Evolutionary conservation across 2,113 vertebrate species (phyloP).

Genomic region (Bos taurus): ARS-UCD2.0 NC_037342.1:66641501-66642000

Average conservation of each 20-base stretch:
- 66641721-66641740: background rate
- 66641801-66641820: constrained; percentile 17
- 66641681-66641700: background rate
- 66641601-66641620: background rate
- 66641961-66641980: background rate
- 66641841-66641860: background rate
- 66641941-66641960: background rate
- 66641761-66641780: background rate
- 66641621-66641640: background rate
- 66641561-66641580: background rate
- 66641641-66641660: background rate
- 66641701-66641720: constrained; percentile 17
- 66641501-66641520: background rate
- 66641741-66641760: background rate
- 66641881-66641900: constrained; percentile 25
- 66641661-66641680: background rate
- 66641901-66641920: background rate
- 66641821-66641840: constrained; percentile 7
- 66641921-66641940: background rate
- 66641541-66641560: background rate
- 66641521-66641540: background rate
- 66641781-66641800: background rate
- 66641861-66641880: background rate
- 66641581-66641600: background rate
- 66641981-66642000: background rate